phyloP scores from a whole-genome alignment of 2,113 vertebrate species.

The Carassius gibelio region DNA sequence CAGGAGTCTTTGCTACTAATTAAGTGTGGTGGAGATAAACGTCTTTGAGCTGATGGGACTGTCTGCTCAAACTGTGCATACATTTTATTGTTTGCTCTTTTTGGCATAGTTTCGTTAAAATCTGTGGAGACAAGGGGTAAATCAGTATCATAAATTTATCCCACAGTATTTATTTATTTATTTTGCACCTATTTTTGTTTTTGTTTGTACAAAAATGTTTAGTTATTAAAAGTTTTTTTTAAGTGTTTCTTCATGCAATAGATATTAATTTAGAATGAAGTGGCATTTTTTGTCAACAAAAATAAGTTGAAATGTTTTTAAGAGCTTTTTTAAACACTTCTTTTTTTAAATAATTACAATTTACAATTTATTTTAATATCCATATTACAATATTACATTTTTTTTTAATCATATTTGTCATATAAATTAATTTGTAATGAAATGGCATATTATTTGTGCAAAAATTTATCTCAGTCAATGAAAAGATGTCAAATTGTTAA shows the following conservation, averaged over 20 bases:
- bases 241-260: too few species aligned
- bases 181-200: too few species aligned
- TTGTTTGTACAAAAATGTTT: too few species aligned
- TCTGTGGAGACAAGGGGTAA: background rate
- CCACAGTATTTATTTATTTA: background rate
- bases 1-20: constrained; percentile 43
- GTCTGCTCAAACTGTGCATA: background rate
- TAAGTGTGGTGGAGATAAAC: constrained; percentile 23
- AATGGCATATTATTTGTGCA: background rate
- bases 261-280: too few species aligned
- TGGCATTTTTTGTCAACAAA: too few species aligned
- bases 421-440: background rate
- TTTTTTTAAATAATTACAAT: too few species aligned
- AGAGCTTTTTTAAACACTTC: too few species aligned
- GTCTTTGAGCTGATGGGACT: background rate
- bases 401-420: background rate
- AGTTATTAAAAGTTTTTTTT: too few species aligned
- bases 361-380: too few species aligned
- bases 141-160: background rate
- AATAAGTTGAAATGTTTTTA: too few species aligned
- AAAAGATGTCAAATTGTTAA: background rate
- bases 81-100: background rate
- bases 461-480: background rate
- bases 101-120: too few species aligned
- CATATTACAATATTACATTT: background rate